A percentile compares a stretch with the other conserved stretches of the same genome.
Evolutionary conservation across 2,888 invertebrate species (phyloP).

Genomic region (Monoplex corrugatus): DNA sequence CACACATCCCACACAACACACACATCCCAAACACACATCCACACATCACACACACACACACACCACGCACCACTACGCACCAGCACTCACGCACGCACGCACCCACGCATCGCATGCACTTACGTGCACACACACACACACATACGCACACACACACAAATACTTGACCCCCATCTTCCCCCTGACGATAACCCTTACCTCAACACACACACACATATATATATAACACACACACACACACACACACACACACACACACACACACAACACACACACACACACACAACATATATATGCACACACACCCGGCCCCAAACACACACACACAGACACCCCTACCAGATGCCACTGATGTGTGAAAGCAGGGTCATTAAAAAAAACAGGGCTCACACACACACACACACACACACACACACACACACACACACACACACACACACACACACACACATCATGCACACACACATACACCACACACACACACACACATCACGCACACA

Average conservation of each 20-base stretch:
- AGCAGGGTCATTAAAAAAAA: too few species aligned
- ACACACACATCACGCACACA: not conserved
- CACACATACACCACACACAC: not conserved
- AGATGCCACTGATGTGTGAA: too few species aligned
- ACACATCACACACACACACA: too few species aligned
- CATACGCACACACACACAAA: not conserved
- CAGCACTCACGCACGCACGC: too few species aligned
- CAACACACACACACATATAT: not conserved
- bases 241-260: not conserved
- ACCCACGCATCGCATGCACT: too few species aligned
- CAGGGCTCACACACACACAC: not conserved
- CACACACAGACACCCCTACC: not conserved
- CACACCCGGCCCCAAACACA: not conserved
- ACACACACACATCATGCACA: slow-evolving; percentile 15
- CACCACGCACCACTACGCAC: too few species aligned
- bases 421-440: not conserved
- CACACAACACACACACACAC: not conserved
- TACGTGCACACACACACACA: too few species aligned
- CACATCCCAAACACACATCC: too few species aligned
- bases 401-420: not conserved
- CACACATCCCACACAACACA: too few species aligned
- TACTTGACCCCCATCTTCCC: too few species aligned
- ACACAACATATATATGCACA: not conserved
- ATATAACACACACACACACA: not conserved
- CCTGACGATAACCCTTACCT: too few species aligned